phyloP scores from a whole-genome alignment of 2,113 vertebrate species.

The Rattus norvegicus region GRCr8 NC_086039.1:135891001-135891500 shows the following conservation, averaged over 20 bases:
- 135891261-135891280: neutral
- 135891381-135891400: neutral
- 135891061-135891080: neutral
- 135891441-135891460: neutral
- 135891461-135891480: neutral
- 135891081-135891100: neutral
- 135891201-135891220: conserved; percentile 6
- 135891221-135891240: neutral
- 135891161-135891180: neutral
- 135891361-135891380: conserved; percentile 30
- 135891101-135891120: conserved; percentile 35
- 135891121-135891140: neutral
- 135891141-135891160: neutral
- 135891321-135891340: neutral
- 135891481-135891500: too few relatives aligned
- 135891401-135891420: neutral
- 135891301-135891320: neutral
- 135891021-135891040: conserved; percentile 16
- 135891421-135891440: neutral
- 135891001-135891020: conserved; percentile 53
- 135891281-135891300: neutral
- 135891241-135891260: neutral
- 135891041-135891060: conserved; percentile 53
- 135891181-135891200: neutral
- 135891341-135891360: neutral